Conservation (phyloP, 2,888 invertebrate genomes). For the Cephus sareptanus region DNA sequence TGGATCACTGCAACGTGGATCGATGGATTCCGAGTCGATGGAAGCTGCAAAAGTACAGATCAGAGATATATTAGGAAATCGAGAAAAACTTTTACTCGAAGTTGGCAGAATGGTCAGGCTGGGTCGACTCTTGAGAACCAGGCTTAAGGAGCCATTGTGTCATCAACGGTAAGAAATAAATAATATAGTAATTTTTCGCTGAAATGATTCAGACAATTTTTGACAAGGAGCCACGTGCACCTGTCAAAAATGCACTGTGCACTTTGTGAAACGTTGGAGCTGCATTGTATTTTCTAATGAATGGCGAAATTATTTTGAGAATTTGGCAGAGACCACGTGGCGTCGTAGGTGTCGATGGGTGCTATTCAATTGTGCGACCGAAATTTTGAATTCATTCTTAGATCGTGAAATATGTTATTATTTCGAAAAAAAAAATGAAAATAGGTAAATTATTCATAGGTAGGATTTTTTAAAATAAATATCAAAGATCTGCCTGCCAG, state of each 20-base stretch:
- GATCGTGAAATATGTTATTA: neutral
- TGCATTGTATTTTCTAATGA: neutral
- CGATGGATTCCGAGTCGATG: conserved; percentile 1
- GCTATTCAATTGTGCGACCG: too few species aligned
- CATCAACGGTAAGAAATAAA: conserved; percentile 49
- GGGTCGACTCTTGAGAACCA: conserved; percentile 75
- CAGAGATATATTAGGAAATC: conserved; percentile 70
- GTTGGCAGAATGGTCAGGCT: conserved; percentile 79
- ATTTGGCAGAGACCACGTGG: neutral
- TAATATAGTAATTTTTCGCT: neutral
- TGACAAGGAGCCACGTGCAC: neutral
- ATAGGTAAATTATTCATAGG: neutral
- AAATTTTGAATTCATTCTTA: too few species aligned
- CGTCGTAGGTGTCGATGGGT: too few species aligned
- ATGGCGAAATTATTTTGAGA: conserved; percentile 2
- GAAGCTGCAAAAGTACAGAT: conserved; percentile 43
- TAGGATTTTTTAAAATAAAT: neutral
- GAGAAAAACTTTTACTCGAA: conserved; percentile 76
- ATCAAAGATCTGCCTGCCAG: neutral
- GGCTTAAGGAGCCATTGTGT: conserved; percentile 74
- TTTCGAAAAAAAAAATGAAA: neutral
- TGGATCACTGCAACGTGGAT: conserved; percentile 12
- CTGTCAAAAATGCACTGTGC: neutral
- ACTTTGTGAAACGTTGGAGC: neutral
- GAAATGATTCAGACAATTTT: neutral